Evolutionary conservation across 2,888 invertebrate genomes (phyloP).

Genomic region (Ophonus ardosiacus): DNA sequence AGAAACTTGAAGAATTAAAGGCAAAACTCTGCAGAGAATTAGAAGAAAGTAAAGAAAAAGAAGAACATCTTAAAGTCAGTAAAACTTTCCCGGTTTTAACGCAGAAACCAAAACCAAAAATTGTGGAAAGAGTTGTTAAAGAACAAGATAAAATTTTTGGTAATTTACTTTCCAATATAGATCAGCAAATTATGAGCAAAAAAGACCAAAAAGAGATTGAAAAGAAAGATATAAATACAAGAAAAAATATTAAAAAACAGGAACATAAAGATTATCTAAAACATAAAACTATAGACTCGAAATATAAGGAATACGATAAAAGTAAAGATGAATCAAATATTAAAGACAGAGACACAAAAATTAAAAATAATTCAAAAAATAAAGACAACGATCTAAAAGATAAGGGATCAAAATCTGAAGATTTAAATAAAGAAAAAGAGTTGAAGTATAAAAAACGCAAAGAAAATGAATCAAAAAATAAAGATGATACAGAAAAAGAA

Average conservation of each 20-base stretch:
- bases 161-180: constrained; percentile 69
- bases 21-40: constrained; percentile 77
- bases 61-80: constrained; percentile 9
- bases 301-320: not conserved
- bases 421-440: not conserved
- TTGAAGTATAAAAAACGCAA: not conserved
- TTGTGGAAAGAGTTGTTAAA: constrained; percentile 56
- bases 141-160: constrained; percentile 68
- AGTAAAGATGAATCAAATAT: not conserved
- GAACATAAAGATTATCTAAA: no score
- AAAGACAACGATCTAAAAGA: no score
- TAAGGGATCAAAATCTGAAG: constrained; percentile 18
- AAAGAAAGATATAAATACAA: constrained; percentile 47
- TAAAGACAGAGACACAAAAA: constrained; percentile 2
- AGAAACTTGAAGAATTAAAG: constrained; percentile 76
- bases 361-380: constrained; percentile 43
- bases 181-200: constrained; percentile 68
- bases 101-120: constrained; percentile 55
- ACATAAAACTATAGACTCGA: no score
- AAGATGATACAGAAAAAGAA: constrained; percentile 5
- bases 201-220: constrained; percentile 18
- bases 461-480: not conserved
- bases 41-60: constrained; percentile 71
- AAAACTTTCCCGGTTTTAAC: not conserved
- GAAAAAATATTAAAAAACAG: not conserved